Evolutionary conservation across 2,888 invertebrate genomes (phyloP).

Genomic region (Sesia bembeciformis): DNA sequence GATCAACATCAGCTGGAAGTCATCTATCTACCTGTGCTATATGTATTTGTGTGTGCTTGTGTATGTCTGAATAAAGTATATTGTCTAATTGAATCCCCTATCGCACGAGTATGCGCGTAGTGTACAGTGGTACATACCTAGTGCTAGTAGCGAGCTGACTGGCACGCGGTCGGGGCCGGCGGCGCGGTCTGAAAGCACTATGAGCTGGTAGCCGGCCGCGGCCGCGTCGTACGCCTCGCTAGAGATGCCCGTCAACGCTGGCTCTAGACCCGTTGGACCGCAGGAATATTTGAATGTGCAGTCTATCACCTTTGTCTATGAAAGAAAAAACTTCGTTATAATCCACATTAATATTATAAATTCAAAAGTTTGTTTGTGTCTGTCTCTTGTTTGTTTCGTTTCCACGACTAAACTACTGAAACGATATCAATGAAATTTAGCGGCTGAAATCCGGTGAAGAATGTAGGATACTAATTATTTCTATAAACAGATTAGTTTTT

Average conservation of each 20-base stretch:
- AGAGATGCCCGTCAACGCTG: constrained; percentile 87
- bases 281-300: constrained; percentile 88
- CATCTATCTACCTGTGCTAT: too few species aligned
- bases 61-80: too few species aligned
- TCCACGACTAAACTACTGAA: too few species aligned
- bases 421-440: too few species aligned
- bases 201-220: constrained; percentile 83
- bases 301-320: constrained; percentile 85
- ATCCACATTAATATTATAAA: too few species aligned
- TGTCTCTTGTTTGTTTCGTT: too few species aligned
- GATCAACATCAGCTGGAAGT: too few species aligned
- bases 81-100: background rate
- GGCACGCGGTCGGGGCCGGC: constrained; percentile 79
- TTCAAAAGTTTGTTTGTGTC: too few species aligned
- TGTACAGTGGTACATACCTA: constrained; percentile 56
- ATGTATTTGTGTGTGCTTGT: too few species aligned
- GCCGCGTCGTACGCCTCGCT: constrained; percentile 88
- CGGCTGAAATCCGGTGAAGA: too few species aligned
- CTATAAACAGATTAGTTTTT: too few species aligned
- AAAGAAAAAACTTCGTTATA: background rate
- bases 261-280: constrained; percentile 83
- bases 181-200: constrained; percentile 89
- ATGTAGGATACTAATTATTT: too few species aligned
- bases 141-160: constrained; percentile 86
- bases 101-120: background rate